phyloP scores from a whole-genome alignment of 1,140 invertebrate species.

The Caenorhabditis brenneri region DNA sequence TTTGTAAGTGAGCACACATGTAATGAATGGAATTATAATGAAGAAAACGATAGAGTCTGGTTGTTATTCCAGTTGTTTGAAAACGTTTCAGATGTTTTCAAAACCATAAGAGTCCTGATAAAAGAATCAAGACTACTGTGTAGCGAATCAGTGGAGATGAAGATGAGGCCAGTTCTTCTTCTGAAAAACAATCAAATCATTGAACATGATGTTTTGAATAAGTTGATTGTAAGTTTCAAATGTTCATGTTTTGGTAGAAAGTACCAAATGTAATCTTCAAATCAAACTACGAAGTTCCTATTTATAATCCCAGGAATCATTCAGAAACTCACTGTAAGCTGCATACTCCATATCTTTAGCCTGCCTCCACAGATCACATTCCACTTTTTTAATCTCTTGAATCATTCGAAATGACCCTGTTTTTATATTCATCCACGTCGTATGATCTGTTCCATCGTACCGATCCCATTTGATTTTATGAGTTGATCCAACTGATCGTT shows the following conservation, averaged over 20 bases:
- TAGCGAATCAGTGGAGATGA: neutral
- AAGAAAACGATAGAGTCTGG: neutral
- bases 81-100: too few species aligned
- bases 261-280: too few species aligned
- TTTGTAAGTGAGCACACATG: slow-evolving; percentile 31
- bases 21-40: neutral
- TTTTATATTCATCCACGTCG: slow-evolving; percentile 68
- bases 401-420: slow-evolving; percentile 64
- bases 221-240: neutral
- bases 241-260: too few species aligned
- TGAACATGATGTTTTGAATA: neutral
- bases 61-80: too few species aligned
- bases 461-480: slow-evolving; percentile 62
- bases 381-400: slow-evolving; percentile 58
- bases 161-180: neutral
- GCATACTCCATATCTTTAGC: slow-evolving; percentile 67
- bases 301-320: neutral
- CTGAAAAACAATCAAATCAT: slow-evolving; percentile 16
- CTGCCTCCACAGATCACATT: slow-evolving; percentile 65
- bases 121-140: neutral
- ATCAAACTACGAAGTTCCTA: too few species aligned
- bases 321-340: slow-evolving; percentile 61
- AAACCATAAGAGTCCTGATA: neutral
- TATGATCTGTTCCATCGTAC: slow-evolving; percentile 62
- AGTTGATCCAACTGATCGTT: slow-evolving; percentile 51